Evolutionary conservation across 2,888 invertebrate genomes (phyloP), one percentile per base, ranked within the genome.

Genomic region (Augochlorella aurata): DNA sequence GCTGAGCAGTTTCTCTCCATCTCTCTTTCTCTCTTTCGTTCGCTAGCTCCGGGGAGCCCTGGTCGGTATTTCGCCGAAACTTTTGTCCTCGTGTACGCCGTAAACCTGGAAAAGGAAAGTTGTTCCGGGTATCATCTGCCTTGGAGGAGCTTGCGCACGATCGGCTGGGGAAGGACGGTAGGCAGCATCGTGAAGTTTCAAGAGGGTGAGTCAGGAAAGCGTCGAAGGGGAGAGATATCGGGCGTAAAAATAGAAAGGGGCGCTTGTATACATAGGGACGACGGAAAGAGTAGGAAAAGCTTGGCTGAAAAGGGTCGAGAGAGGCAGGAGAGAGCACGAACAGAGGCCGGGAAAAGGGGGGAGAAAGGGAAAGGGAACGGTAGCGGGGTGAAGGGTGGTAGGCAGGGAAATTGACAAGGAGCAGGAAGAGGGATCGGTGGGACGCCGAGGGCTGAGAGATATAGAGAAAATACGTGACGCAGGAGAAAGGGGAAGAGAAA

Each of bases 61-160:
- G 66, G 9, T 18, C 47, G 66, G 73, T 63, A 63, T 81, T 77
- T 66, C 58, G 38, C 5, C 66, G 63, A 58, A 54, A 54, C 47
- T 71, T 54, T 67, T 24, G 58, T 72, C 44, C 52, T 21, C 44
- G 76, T 67, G 78, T 45, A 45, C 67, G 63, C 18, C 49, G 72
- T 54, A 83, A 74, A 63, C 58, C 63, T 68, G 79, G 29, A 77
- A 79, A 88, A 84, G 85, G 87, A 84, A 88, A 88, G 87, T 88
- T 88, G 83, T 88, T 85, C 83, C 83, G 85, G 85, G 82, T 85
- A 79, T 78, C 70, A 66, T 74, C 83, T 77, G 78, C 77, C 77
- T 47, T 8, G 58, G 49, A 52, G 74, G 72, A 77, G 63, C 54
- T 73, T 69, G 79, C 77, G 72, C 67, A 24, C 77, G 75, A 81